phyloP scores from a whole-genome alignment of 1,140 invertebrate species.

The Pseudachorutes palmiensis region DNA sequence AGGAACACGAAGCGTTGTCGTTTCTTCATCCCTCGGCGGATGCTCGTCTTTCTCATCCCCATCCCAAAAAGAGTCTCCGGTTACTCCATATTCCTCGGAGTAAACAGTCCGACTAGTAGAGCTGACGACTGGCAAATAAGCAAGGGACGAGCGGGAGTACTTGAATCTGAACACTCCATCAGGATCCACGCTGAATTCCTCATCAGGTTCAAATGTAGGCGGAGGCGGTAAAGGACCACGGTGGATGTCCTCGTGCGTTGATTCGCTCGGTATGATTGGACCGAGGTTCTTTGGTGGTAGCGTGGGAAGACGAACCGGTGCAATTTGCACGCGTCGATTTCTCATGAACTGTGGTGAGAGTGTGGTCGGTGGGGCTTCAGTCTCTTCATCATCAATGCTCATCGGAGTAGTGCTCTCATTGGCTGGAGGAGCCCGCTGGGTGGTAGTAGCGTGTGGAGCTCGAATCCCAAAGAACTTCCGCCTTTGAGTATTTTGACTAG shows the following conservation, averaged over 20 bases:
- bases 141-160: background rate
- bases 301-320: background rate
- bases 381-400: no score
- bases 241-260: background rate
- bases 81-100: background rate
- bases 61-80: background rate
- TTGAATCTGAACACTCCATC: slow-evolving; percentile 1
- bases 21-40: background rate
- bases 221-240: background rate
- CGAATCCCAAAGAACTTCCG: no score
- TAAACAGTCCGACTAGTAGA: slow-evolving; percentile 6
- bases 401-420: no score
- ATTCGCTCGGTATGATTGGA: background rate
- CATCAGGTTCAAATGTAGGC: background rate
- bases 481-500: no score
- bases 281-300: background rate
- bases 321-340: background rate
- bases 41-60: background rate
- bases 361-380: no score
- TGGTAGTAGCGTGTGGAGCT: no score
- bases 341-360: no score
- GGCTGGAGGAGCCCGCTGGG: no score
- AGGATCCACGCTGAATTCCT: background rate
- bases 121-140: background rate
- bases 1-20: background rate